Base-by-base conservation (phyloP, 2,113 vertebrate species). In the Eulemur macaco region DNA sequence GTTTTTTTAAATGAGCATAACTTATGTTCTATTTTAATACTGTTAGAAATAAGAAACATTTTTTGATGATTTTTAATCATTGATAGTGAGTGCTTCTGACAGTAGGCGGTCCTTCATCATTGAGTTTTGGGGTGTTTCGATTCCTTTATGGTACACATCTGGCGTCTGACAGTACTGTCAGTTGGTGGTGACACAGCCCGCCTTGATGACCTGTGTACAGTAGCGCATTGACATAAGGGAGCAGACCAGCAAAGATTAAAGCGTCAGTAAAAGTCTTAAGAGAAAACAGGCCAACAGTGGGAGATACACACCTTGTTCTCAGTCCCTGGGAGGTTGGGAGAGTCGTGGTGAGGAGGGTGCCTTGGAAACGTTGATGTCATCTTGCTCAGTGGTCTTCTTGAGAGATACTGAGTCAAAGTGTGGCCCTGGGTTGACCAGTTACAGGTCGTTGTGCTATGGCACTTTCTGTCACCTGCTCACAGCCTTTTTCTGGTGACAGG, bases 381-480 rank as follows among this genome's bases (percentile, higher is more conserved):
- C 27, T 37, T 69, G 29, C 42, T 25, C 47, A 6, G 68, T 0
- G 17, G 1, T 71, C 52, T 5, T 31, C 10, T 5, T 25, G 25
- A 60, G 2, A 39, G 34, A 15, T 8, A 9, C 54, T 34, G 3
- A 1, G 31, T 21, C 18, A 3, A 0, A 1, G 60, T 3, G 45
- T 14, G 0, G 12, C 12, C 45, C 2, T 7, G 25, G 8, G 0
- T 2, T 1, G 9, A 31, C 6, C 11, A 42, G 11, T 4, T 11
- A 15, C 0, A 1, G 27, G 39, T 20, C 3, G 11, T 52, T 2
- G 18, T 50, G 29, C 6, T 4, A 39, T 89, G 23, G 97, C 97
- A 92, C 96, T 97, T 97, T 92, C 95, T 88, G 39, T 98, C 97
- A 97, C 94, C 98, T 97, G 91, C 97, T 92, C 80, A 12, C 94